Base-by-base conservation (phyloP, 2,888 invertebrate species). In the Drosophila borealis region DNA sequence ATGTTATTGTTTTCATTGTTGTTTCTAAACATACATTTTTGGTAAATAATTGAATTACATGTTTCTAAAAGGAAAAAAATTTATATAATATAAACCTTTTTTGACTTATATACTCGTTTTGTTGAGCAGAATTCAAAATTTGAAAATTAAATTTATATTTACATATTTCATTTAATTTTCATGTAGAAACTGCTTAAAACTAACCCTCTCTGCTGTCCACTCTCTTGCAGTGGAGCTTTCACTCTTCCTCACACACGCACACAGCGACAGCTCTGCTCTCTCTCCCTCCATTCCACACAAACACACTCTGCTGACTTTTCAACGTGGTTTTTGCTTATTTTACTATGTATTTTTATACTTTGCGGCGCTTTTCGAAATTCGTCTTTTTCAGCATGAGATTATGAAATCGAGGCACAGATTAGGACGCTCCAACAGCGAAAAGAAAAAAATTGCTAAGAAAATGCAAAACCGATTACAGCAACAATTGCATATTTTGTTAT, bases 291-390 rank as follows among this genome's bases (percentile, higher is more conserved):
- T 39, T 29, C 19, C 50, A 21, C 45, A 34, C 45, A 54, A 45
- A 53, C 64, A 46, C 42, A 50, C 44, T 55, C 50, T 54, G 55
- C 57, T 78, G 39, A 21, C 45, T 81, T 77, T 81, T 88, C 78
- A 82, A 82, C 81, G 81, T 82, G 81, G 81, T 89, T 87, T 81
- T 73, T 73, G 61, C 29, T 67, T 61, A 57, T 57, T 64, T 57
- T 61, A 64, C 49, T 59, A 53, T 63, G 57, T 61, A 48, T 73
- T 77, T 69, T 68, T 82, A 70, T 64, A 71, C 51, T 49, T 64
- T 55, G 42, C 39, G 46, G 17, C 45, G 65, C 49, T 63, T 70
- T 59, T 42, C 63, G 17, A 46, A 57, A 45, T 60, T 68, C 14
- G 21, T 68, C 48, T 56, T 62, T 71, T 67, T 67, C 49, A 65